Base-by-base conservation (phyloP, 1,140 invertebrate species). In the Drosophila obscura region DNA sequence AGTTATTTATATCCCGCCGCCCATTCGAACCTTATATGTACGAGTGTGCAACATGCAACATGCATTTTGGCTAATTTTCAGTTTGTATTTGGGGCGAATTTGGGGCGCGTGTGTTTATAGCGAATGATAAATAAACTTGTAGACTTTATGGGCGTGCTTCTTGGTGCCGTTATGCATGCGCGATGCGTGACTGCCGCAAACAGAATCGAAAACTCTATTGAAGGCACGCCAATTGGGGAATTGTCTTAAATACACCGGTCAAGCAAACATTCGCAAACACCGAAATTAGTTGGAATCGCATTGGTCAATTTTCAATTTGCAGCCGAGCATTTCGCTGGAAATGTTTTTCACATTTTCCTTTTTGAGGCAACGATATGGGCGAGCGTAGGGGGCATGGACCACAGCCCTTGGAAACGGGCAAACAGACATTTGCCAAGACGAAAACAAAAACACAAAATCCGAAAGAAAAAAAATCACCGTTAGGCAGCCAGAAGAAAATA, bases 111-210 rank as follows among this genome's bases (percentile, higher is more conserved):
- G 64, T 83, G 66, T 82, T 81, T 78, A 74, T 59, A 55, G 53
- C 55, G 53, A 81, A 71, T 75, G 77, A 82, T 82, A 78, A 82
- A 82, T 82, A 82, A 82, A 81, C 67, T 78, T 64, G 63, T 71
- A 59, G 52, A 73, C 58, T 82, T 81, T 77, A 73, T 77, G 50
- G 66, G 61, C 73, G 60, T 80, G 69, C 57, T 72, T 74, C 72
- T 60, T 56, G 43, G 56, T 56, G 77, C 77, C 55, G 73, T 72
- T 76, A 49, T 68, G 72, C 61, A 59, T 56, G 48, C 46, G 31
- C 62, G 74, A 74, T 66, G 75, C 80, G 76, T 80, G 80, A 76
- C 80, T 69, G 64, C 48, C 55, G 45, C 53, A 57, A 72, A 71
- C 64, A 49, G 59, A 66, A 63, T 62, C 57, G 28, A 43, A 49